Conservation (phyloP, 2,888 invertebrate species). For the Steinernema hermaphroditum region DNA sequence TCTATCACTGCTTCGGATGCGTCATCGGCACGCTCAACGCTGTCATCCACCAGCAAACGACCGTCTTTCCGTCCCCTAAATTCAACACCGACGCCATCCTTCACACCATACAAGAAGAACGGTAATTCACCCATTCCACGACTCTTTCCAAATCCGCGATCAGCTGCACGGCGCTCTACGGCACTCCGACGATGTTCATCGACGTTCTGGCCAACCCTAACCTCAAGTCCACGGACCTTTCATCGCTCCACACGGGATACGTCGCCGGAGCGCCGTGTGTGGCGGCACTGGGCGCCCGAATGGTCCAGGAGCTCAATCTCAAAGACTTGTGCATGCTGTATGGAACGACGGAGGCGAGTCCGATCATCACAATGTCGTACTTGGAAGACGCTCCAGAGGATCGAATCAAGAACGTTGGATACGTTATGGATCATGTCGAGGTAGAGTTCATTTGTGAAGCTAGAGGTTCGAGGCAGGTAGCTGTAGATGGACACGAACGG, state of each 20-base stretch:
- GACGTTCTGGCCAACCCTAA: constrained; percentile 68
- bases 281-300: constrained; percentile 68
- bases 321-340: constrained; percentile 58
- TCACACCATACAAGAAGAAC: constrained; percentile 74
- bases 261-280: constrained; percentile 78
- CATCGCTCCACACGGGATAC: constrained; percentile 70
- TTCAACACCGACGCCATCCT: constrained; percentile 74
- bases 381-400: constrained; percentile 68
- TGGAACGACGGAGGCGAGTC: constrained; percentile 37
- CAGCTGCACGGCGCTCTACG: constrained; percentile 69
- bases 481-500: too few species aligned
- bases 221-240: constrained; percentile 66
- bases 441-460: constrained; percentile 66
- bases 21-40: constrained; percentile 73
- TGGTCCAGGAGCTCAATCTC: constrained; percentile 68
- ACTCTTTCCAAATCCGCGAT: neutral
- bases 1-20: constrained; percentile 77
- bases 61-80: constrained; percentile 67
- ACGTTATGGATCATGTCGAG: constrained; percentile 70
- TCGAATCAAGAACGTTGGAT: constrained; percentile 70
- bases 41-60: constrained; percentile 70
- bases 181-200: constrained; percentile 70
- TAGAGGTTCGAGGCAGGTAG: too few species aligned
- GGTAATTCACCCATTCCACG: constrained; percentile 68
- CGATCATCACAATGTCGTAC: constrained; percentile 31